Base-by-base conservation (phyloP, 2,797 vertebrate species). In the Rhinatrema bivittatum region DNA sequence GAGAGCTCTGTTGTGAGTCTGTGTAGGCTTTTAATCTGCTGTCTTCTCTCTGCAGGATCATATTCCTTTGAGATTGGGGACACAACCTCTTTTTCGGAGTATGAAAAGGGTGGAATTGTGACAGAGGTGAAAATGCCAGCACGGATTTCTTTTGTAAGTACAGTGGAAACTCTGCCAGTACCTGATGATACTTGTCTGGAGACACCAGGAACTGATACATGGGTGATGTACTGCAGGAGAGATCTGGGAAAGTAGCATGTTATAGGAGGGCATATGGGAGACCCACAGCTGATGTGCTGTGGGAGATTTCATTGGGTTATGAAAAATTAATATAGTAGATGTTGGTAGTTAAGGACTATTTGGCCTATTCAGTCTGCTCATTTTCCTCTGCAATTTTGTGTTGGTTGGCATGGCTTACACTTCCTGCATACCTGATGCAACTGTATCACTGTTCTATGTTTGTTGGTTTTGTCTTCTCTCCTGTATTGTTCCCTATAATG, bases 1-100 rank as follows among this genome's bases (percentile, higher is more conserved):
- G 3, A 20, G 10, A 26, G 16, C 15, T 44, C 20, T 29, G 16
- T 11, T 9, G 10, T 29, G 29, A 9, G 6, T 9, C 36, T 34
- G 20, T 51, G 10, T 6, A 17, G 18, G 4, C 16, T 29, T n/a
- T 29, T 14, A 23, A 45, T n/a, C 57, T 11, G n/a, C n/a, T n/a
- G n/a, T n/a, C n/a, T n/a, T n/a, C n/a, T n/a, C n/a, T n/a, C 37
- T 14, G 14, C 55, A 92, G 89, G 20, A 25, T 27, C 24, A 0
- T 31, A 70, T 49, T 75, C 70, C 29, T 77, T 97, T 68, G 79
- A 76, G 52, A 88, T 96, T 2, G 43, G 76, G 4, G 81, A 95
- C 64, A 97, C 91, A 8, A 81, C 84, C 14, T 30, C 47, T 25
- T 91, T 93, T 58, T 84, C 81, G 0, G 30, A 51, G 5, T 94